Percentiles rank a stretch among this genome's conserved stretches.
Conservation (phyloP, 2,888 invertebrate species). For the Lepidocyrtoides sp. region DNA sequence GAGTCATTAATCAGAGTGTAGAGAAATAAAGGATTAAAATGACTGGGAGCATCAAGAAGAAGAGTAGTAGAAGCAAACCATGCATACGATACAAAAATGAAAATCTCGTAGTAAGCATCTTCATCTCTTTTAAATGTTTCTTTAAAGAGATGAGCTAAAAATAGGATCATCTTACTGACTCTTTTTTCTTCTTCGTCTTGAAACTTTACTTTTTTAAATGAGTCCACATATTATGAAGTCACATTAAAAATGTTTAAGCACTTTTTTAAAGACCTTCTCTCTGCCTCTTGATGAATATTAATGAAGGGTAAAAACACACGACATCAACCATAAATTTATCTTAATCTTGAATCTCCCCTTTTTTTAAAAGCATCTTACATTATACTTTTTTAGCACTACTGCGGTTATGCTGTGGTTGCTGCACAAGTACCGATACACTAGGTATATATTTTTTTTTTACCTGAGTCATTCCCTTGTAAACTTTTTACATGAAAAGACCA, state of each 20-base stretch:
- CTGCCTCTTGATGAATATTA: constrained; percentile 74
- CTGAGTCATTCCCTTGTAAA: neutral
- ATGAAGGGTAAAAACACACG: constrained; percentile 78
- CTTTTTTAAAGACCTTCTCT: constrained; percentile 48
- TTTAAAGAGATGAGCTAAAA: constrained; percentile 54
- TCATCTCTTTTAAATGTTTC: constrained; percentile 39
- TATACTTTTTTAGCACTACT: neutral
- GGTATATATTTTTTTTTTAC: neutral
- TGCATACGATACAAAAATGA: constrained; percentile 61
- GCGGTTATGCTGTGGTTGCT: neutral
- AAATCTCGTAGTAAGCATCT: constrained; percentile 28
- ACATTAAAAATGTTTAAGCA: constrained; percentile 50
- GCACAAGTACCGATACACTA: neutral
- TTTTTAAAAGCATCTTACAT: constrained; percentile 2
- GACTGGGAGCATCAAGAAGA: neutral
- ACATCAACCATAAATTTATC: constrained; percentile 74
- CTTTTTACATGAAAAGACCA: constrained; percentile 31
- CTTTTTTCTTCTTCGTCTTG: neutral
- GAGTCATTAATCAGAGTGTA: constrained; percentile 81
- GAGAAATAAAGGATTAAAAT: constrained; percentile 64
- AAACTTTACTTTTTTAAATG: constrained; percentile 24
- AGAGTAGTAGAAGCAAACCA: constrained; percentile 21
- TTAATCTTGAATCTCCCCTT: constrained; percentile 60
- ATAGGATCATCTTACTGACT: constrained; percentile 69
- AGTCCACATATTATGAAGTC: constrained; percentile 45